These are phyloP conservation scores for Heliconius nattereri DNA, from an alignment of 1,140 invertebrate species.

Conservation along the genomic window DNA sequence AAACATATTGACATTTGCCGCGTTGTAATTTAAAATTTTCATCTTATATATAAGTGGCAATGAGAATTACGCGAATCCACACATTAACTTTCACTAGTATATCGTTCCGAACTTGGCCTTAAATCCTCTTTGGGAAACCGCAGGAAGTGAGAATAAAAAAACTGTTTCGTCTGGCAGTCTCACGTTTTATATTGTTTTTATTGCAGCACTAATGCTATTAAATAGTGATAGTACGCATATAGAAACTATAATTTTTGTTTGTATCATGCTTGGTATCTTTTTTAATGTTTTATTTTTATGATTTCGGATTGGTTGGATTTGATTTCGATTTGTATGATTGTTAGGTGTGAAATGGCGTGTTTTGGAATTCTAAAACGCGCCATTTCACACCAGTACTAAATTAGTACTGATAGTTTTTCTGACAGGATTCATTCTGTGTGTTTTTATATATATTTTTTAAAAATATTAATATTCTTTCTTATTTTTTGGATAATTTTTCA, in stretches of 20 bases:
- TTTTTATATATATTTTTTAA: too few relatives aligned
- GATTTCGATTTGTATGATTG: constrained; percentile 6
- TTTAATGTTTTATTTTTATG: constrained; percentile 6
- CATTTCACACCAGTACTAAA: too few relatives aligned
- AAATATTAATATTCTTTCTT: too few relatives aligned
- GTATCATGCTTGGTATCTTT: neutral
- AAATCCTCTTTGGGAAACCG: constrained; percentile 73
- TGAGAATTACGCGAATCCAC: constrained; percentile 72
- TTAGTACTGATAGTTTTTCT: neutral
- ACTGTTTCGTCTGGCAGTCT: constrained; percentile 15
- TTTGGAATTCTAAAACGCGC: too few relatives aligned
- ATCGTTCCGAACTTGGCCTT: constrained; percentile 63
- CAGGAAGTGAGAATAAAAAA: constrained; percentile 56
- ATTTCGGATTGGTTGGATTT: neutral
- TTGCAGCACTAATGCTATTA: constrained; percentile 37
- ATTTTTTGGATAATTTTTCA: too few relatives aligned
- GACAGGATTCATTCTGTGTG: too few relatives aligned
- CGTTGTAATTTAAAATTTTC: constrained; percentile 77
- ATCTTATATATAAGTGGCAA: constrained; percentile 69
- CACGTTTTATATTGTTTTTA: constrained; percentile 35
- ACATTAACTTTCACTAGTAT: constrained; percentile 77
- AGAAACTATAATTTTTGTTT: constrained; percentile 36
- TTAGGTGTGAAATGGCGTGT: neutral
- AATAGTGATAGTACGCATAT: constrained; percentile 26
- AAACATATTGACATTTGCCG: constrained; percentile 64